A percentile compares a stretch with the other conserved stretches of the same genome.
phyloP scores from a whole-genome alignment of 2,113 vertebrate species.

The Sakesphorus luctuosus region DNA sequence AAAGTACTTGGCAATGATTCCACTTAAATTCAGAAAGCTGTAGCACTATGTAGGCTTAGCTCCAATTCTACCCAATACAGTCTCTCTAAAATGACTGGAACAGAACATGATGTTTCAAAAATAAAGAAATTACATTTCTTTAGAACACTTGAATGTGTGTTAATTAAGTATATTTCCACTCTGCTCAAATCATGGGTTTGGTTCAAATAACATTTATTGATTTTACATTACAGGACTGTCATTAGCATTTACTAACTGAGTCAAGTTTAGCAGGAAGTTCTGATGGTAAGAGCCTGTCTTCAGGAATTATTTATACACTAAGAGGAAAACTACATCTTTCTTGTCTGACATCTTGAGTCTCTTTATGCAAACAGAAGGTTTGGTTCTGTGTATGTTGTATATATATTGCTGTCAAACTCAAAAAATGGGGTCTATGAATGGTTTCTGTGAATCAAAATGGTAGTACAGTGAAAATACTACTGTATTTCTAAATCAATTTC shows the following conservation, averaged over 20 bases:
- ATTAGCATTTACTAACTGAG: constrained; percentile 23
- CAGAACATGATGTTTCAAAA: constrained; percentile 46
- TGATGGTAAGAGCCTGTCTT: neutral
- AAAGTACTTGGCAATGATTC: constrained; percentile 28
- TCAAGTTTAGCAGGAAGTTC: neutral
- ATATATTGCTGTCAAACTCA: neutral
- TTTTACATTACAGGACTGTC: constrained; percentile 21
- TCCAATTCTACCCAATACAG: constrained; percentile 23
- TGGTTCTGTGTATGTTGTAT: neutral
- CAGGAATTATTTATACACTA: constrained; percentile 37
- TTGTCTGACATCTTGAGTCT: neutral
- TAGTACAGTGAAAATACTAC: neutral
- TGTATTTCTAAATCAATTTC: neutral
- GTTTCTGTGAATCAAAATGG: neutral
- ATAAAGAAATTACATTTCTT: constrained; percentile 18
- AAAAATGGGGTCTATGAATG: neutral
- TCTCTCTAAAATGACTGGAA: neutral
- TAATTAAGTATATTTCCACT: constrained; percentile 44
- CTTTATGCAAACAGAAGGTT: neutral
- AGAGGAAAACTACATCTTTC: constrained; percentile 16
- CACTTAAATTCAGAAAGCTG: neutral
- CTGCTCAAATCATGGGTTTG: neutral
- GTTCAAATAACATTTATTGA: constrained; percentile 28
- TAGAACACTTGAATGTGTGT: neutral
- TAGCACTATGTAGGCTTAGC: neutral